Evolutionary conservation across 2,113 vertebrate species (phyloP), one percentile per base, ranked within the genome.

Genomic region (Protomyctophum bolini): DNA sequence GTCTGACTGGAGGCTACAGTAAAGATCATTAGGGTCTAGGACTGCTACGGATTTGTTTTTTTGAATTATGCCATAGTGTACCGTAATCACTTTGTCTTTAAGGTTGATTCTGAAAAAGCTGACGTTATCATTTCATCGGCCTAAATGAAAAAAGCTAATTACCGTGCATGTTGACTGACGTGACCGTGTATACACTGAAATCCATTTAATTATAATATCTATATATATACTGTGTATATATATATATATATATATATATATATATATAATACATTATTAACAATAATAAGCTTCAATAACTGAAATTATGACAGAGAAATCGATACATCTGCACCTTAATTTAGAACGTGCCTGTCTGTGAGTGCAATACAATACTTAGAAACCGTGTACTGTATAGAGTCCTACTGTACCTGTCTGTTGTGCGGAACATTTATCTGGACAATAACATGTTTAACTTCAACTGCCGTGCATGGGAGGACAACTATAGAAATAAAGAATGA

Each of bases 401-500:
- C 6, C 8, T 55, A 28, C 29, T 58, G 21, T 21, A 58, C 10
- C 10, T 58, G 2, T 6, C 14, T 47, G 0, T 8, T 6, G 2
- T 12, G 6, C 6, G 28, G 45, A 55, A 66, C 56, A 11, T n/a
- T 48, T 41, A 41, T 46, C 52, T 50, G 28, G 2, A 45, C 1
- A 64, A 48, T 72, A 56, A 0, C 12, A 9, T 6, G n/a, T 47
- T 33, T 41, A 62, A 66, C 21, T 61, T 59, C 50, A 8, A 59
- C 68, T 81, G 75, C 73, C 74, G 66, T 76, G 78, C 58, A 66
- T 58, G 55, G 63, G 62, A n/a, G 75, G 78, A 83, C 71, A 67
- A 67, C 71, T 68, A 51, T 70, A 66, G 62, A 72, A 68, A 71
- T 8, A 74, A 86, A 80, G 65, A 76, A 79, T 74, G 85, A 8